Base-by-base conservation (phyloP, 2,113 vertebrate species). In the Phoenicopterus ruber region DNA sequence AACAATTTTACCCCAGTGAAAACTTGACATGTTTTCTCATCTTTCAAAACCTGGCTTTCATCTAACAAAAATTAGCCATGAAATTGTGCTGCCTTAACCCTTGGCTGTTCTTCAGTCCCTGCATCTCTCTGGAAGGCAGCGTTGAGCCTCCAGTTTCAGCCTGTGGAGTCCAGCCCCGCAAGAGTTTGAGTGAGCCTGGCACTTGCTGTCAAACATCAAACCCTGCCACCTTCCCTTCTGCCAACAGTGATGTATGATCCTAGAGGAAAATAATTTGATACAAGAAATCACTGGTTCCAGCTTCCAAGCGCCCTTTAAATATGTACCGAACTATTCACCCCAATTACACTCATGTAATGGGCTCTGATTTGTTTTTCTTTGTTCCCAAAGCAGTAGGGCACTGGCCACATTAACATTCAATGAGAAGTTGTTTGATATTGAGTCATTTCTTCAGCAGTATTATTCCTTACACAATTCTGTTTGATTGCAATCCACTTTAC, bases 401-500 rank as follows among this genome's bases (percentile, higher is more conserved):
- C 80, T 71, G 80, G 79, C 70, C 80, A 86, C 59, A 76, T 90
- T 93, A 93, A 85, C 95, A 90, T 88, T 82, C 82, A 91, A 82
- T 31, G 42, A 86, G 57, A 91, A 94, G 58, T 50, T 92, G 69
- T 78, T 95, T 94, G 91, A 84, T 94, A 93, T 34, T 92, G 80
- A 96, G 67, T 95, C 62, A 74, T 90, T 96, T 90, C 92, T 96
- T 92, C 57, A 74, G 93, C 70, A 28, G 69, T 50, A 88, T 93
- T 93, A 86, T 94, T 94, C 84, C 76, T 92, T 91, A 87, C 62
- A 91, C 88, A 90, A 90, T 70, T 90, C 84, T 77, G 58, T 91
- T 95, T 96, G 93, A 94, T 95, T 91, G 76, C 96, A 92, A 94
- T 61, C 88, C 87, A 96, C 94, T 96, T 95, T 89, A 91, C 63